These are phyloP conservation scores for Cepphus grylle DNA, from an alignment of 2,113 vertebrate species.

Conservation along the genomic window DNA sequence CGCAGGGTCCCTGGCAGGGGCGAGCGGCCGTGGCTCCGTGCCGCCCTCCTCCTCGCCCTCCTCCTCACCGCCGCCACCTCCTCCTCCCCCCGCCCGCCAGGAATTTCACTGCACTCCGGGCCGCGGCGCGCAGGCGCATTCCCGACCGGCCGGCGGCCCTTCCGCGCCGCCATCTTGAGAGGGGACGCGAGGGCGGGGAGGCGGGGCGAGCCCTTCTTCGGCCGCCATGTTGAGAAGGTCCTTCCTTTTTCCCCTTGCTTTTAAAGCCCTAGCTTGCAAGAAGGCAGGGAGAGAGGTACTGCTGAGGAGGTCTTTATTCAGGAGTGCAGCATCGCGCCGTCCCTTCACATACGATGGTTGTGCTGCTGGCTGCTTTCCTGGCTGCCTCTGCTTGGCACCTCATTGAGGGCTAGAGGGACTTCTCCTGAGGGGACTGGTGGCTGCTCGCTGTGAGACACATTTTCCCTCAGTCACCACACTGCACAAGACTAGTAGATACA, in stretches of 20 bases:
- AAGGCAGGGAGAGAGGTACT: fast-evolving
- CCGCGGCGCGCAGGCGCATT: slow-evolving; percentile 56
- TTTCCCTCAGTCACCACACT: neutral
- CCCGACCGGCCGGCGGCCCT: neutral
- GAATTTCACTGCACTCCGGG: slow-evolving; percentile 57
- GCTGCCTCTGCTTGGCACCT: neutral
- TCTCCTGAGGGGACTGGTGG: neutral
- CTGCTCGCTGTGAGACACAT: fast-evolving
- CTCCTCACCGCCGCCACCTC: neutral
- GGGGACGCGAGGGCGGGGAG: neutral
- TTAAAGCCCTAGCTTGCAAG: neutral
- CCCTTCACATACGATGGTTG: fast-evolving
- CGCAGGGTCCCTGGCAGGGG: slow-evolving; percentile 39
- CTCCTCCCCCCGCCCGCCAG: slow-evolving; percentile 36
- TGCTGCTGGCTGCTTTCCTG: neutral
- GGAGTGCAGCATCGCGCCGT: fast-evolving
- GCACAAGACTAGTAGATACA: neutral
- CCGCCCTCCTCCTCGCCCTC: neutral
- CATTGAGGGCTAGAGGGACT: neutral
- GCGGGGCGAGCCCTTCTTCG: fast-evolving
- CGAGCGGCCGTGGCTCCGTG: slow-evolving; percentile 26
- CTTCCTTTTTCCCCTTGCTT: fast-evolving
- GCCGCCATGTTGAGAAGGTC: slow-evolving; percentile 74
- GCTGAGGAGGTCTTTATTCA: neutral
- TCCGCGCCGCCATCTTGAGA: slow-evolving; percentile 49